A percentile compares a stretch with the other conserved stretches of the same genome.
phyloP scores from a whole-genome alignment of 2,113 vertebrate species.

The Atlantisia rogersi region DNA sequence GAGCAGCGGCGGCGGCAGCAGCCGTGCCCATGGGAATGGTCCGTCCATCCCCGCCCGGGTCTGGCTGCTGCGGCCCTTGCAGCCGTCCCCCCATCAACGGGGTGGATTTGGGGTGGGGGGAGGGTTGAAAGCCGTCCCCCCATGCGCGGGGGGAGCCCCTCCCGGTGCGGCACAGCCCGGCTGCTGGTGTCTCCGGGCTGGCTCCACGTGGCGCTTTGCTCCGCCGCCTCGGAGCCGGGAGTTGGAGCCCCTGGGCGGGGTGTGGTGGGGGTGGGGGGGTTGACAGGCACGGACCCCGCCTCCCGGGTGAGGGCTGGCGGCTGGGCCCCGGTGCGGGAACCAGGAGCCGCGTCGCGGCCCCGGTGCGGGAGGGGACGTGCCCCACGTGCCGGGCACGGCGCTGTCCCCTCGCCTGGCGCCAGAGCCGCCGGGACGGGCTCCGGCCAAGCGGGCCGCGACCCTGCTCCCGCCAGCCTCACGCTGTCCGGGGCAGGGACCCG shows the following conservation, averaged over 20 bases:
- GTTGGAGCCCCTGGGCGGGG: not conserved
- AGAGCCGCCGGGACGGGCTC: not conserved
- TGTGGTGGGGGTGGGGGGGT: no score
- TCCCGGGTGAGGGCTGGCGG: not conserved
- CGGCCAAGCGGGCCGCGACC: no score
- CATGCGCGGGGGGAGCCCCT: no score
- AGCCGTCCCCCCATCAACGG: not conserved
- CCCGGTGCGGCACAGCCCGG: not conserved
- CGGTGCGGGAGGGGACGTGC: not conserved
- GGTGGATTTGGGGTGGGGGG: not conserved
- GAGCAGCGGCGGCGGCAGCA: not conserved
- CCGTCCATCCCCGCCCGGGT: no score
- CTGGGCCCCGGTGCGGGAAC: not conserved
- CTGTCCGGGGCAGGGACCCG: not conserved
- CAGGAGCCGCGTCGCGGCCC: not conserved
- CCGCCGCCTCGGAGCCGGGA: fast-evolving
- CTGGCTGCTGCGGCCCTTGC: not conserved
- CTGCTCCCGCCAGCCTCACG: not conserved
- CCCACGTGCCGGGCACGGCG: not conserved
- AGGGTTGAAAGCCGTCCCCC: no score
- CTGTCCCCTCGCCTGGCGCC: not conserved
- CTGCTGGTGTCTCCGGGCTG: no score
- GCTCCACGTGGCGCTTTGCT: fast-evolving
- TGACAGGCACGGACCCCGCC: fast-evolving
- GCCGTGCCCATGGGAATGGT: fast-evolving